A percentile compares a stretch with the other conserved stretches of the same genome.
Conservation (phyloP, 2,888 invertebrate genomes). For the Teleogryllus oceanicus region DNA sequence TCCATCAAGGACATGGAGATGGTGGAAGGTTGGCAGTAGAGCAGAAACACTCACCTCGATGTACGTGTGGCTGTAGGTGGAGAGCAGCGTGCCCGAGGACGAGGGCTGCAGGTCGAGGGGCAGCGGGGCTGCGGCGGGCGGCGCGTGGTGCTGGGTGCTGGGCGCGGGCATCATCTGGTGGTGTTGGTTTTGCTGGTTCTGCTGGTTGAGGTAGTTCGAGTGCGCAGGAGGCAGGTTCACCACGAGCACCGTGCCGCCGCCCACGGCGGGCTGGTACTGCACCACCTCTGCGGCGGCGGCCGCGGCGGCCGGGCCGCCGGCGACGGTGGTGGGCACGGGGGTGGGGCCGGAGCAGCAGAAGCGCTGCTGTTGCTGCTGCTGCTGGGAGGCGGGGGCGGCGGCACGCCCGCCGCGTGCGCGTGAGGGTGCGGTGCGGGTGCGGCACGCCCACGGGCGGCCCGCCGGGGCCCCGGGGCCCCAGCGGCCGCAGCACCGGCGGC, state of each 20-base stretch:
- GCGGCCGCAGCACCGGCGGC: slow-evolving; percentile 38
- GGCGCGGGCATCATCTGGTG: slow-evolving; percentile 30
- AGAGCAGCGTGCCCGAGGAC: slow-evolving; percentile 52
- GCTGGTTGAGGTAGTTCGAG: slow-evolving; percentile 43
- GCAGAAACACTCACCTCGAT: slow-evolving; percentile 51
- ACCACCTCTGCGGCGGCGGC: slow-evolving; percentile 41
- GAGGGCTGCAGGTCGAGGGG: slow-evolving; percentile 37
- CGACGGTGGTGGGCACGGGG: slow-evolving; percentile 42
- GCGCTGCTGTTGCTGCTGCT: slow-evolving; percentile 40
- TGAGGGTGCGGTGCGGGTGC: slow-evolving; percentile 33
- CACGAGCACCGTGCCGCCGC: slow-evolving; percentile 69
- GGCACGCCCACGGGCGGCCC: slow-evolving; percentile 41
- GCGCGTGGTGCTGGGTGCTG: slow-evolving; percentile 21
- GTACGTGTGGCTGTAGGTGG: slow-evolving; percentile 55
- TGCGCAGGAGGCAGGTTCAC: slow-evolving; percentile 75
- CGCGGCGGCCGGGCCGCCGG: slow-evolving; percentile 52
- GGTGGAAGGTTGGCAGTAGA: neutral
- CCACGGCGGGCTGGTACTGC: slow-evolving; percentile 38
- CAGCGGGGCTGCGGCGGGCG: neutral
- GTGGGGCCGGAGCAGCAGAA: slow-evolving; percentile 37
- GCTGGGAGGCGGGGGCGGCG: slow-evolving; percentile 40
- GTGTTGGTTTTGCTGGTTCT: slow-evolving; percentile 35
- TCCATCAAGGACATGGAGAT: too few species aligned
- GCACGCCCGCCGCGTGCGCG: slow-evolving; percentile 35
- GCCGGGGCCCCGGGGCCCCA: slow-evolving; percentile 40